Evolutionary conservation across 2,888 invertebrate genomes (phyloP).

Genomic region (Drosophila paracracens): DNA sequence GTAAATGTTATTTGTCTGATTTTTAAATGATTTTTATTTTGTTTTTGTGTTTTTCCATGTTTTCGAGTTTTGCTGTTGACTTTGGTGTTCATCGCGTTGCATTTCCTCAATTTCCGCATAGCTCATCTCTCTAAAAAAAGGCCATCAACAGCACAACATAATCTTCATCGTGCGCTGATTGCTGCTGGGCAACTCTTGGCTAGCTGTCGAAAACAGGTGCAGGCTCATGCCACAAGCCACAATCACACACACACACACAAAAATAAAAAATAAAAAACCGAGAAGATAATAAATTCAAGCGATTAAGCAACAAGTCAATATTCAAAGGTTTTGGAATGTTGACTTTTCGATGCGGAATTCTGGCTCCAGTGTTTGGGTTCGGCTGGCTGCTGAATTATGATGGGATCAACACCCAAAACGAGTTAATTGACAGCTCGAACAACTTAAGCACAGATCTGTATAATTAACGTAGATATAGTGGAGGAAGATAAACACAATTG

Average conservation of each 20-base stretch:
- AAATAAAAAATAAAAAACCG: background rate
- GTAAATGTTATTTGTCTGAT: slow-evolving; percentile 39
- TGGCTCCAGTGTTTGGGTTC: slow-evolving; percentile 5
- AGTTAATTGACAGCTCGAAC: slow-evolving; percentile 9
- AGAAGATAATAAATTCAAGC: slow-evolving; percentile 15
- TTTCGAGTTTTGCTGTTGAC: slow-evolving; percentile 44
- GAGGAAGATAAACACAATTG: background rate
- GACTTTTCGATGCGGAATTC: slow-evolving; percentile 17
- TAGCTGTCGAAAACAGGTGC: slow-evolving; percentile 44
- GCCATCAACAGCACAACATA: slow-evolving; percentile 27
- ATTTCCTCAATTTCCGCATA: slow-evolving; percentile 72
- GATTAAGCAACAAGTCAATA: slow-evolving; percentile 32
- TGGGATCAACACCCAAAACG: slow-evolving; percentile 7
- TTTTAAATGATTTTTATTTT: slow-evolving; percentile 3
- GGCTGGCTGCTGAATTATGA: slow-evolving; percentile 10
- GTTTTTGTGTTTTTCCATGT: slow-evolving; percentile 22
- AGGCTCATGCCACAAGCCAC: slow-evolving; percentile 23
- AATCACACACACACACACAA: background rate
- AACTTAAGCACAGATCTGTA: background rate
- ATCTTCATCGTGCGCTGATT: slow-evolving; percentile 16
- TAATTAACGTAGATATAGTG: background rate
- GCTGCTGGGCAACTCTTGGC: slow-evolving; percentile 15
- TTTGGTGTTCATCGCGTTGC: slow-evolving; percentile 54
- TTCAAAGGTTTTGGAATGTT: slow-evolving; percentile 15
- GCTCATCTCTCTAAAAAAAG: slow-evolving; percentile 57